phyloP scores from a whole-genome alignment of 2,888 invertebrate species.

The Diadegma fenestrale region DNA sequence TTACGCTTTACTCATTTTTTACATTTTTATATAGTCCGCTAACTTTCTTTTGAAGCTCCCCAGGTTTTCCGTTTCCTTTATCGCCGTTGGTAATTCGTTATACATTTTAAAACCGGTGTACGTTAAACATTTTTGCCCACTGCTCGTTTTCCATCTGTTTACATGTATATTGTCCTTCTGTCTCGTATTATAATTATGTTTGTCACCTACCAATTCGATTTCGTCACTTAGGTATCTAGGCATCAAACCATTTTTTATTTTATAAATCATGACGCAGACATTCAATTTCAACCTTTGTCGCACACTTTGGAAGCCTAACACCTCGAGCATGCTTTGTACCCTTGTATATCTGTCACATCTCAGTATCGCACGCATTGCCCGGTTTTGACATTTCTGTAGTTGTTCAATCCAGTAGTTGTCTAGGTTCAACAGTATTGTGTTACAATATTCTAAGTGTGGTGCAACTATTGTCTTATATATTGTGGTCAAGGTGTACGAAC shows the following conservation, averaged over 20 bases:
- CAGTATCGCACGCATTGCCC: constrained; percentile 57
- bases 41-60: not conserved
- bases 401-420: constrained; percentile 27
- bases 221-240: not conserved
- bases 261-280: constrained; percentile 46
- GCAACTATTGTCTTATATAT: constrained; percentile 36
- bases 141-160: not conserved
- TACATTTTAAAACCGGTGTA: not conserved
- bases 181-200: not conserved
- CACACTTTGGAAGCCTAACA: constrained; percentile 15
- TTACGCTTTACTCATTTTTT: not conserved
- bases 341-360: constrained; percentile 44
- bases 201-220: not conserved
- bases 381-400: constrained; percentile 59
- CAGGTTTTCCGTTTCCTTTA: not conserved
- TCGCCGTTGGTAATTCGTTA: not conserved
- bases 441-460: constrained; percentile 62
- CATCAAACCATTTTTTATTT: constrained; percentile 48
- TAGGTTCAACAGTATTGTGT: constrained; percentile 48
- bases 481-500: constrained; percentile 26
- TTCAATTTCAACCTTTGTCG: constrained; percentile 46
- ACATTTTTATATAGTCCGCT: not conserved
- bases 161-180: not conserved
- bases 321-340: constrained; percentile 43
- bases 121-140: not conserved